Evolutionary conservation across 2,113 vertebrate species (phyloP), one percentile per base, ranked within the genome.

Genomic region (Gobiocypris rarus): DNA sequence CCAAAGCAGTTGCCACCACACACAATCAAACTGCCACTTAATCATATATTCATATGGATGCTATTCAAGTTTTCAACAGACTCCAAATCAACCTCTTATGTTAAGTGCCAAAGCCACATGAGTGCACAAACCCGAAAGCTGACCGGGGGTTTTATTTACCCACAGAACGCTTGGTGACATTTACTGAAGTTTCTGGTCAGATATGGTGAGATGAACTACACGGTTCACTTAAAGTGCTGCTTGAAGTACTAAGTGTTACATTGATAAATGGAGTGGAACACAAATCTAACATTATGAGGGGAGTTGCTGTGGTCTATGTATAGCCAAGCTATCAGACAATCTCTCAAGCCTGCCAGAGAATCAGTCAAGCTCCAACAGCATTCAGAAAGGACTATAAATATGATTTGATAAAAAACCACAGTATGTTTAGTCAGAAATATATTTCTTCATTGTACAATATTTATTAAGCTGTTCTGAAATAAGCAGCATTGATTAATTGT

Each of bases 181-280:
- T 81, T 63, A 54, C 43, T 43, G 54, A 38, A 26, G 75, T 19
- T 58, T 41, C 50, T 22, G 61, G 28, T 52, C 38, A 26, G 67
- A 54, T 71, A 78, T 17, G 26, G 77, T 5, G 24, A 48, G 59
- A 67, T 34, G 61, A 48, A 50, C 59, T 58, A 61, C 74, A 83
- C 9, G 41, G 22, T 65, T 52, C 77, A 85, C 78, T 80, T 73
- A 2, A 85, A 81, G 84, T 58, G 50, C 69, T 61, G 41, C 67
- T 73, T 81, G 26, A 81, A 83, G 77, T 65, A 61, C 75, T 75
- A 61, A 81, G 77, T 77, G 61, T 24, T 43, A 76, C 48, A 28
- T 41, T 84, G 61, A 84, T 76, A 76, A 77, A 84, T 84, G 59
- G 59, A 65, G 73, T 45, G 82, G 71, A 76, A 84, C 50, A 56